These are phyloP conservation scores for Dipodomys merriami DNA, from an alignment of 2,113 vertebrate species.

Conservation along the genomic window DNA sequence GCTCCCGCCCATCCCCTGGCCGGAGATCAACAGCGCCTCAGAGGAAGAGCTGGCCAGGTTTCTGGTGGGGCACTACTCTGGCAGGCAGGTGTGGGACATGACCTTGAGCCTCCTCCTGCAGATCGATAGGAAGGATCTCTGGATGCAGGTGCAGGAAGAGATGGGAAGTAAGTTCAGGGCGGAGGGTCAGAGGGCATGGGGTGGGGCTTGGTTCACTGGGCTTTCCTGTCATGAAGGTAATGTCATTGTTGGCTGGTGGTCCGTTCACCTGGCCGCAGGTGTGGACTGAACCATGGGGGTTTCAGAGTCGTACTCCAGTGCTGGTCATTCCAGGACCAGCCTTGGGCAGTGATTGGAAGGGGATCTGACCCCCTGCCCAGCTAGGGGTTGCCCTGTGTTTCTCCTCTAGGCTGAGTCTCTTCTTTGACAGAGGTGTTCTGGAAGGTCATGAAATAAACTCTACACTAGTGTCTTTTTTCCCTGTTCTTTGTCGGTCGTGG, in stretches of 20 bases:
- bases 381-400: not conserved
- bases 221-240: not conserved
- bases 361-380: too few species aligned
- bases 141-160: not conserved
- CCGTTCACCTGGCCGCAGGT: not conserved
- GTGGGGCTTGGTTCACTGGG: too few species aligned
- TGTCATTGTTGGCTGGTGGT: fast-evolving
- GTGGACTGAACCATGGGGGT: not conserved
- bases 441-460: not conserved
- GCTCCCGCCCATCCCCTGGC: not conserved
- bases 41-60: not conserved
- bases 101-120: not conserved
- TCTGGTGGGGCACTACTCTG: not conserved
- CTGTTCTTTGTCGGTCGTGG: not conserved
- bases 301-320: too few species aligned
- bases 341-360: not conserved
- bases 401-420: not conserved
- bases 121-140: conserved; percentile 3
- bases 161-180: not conserved
- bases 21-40: not conserved
- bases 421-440: not conserved
- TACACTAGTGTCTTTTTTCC: not conserved
- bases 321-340: too few species aligned
- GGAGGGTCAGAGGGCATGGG: fast-evolving
- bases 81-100: not conserved